Conservation (phyloP, 2,888 invertebrate genomes). For the Erannis defoliaria region DNA sequence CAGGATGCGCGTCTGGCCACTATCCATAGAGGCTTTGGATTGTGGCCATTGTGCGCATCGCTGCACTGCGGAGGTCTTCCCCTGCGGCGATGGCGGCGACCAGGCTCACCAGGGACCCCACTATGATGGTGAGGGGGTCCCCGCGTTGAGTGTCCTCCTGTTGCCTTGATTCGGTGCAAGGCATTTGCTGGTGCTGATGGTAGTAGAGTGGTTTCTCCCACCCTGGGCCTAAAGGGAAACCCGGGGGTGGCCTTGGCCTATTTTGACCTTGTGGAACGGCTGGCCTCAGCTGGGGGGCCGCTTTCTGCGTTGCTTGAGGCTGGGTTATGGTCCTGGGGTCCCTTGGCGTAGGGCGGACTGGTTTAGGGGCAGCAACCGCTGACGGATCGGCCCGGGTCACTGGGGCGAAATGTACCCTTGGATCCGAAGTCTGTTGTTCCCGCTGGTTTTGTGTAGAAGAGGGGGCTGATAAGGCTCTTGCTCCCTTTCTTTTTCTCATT, state of each 20-base stretch:
- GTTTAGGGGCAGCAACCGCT: no score
- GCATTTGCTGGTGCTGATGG: no score
- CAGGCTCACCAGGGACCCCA: neutral
- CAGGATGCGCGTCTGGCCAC: neutral
- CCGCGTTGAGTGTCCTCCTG: no score
- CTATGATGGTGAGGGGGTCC: neutral
- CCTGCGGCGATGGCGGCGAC: neutral
- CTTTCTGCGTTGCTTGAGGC: neutral
- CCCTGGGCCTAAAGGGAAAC: neutral
- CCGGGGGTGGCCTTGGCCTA: neutral
- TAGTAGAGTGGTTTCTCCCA: no score
- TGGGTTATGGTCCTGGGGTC: neutral
- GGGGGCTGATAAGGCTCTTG: no score
- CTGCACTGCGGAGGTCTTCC: neutral
- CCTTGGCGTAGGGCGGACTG: neutral
- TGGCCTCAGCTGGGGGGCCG: neutral
- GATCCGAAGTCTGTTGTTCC: no score
- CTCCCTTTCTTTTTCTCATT: no score
- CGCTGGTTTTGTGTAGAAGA: no score
- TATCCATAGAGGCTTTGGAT: conserved; percentile 4
- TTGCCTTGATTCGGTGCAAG: no score
- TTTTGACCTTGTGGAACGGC: neutral
- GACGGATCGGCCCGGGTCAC: no score
- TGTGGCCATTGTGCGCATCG: neutral
- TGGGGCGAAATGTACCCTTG: no score